Base-by-base conservation (phyloP, 2,797 vertebrate genomes). In the Myiotriccus ornatus region DNA sequence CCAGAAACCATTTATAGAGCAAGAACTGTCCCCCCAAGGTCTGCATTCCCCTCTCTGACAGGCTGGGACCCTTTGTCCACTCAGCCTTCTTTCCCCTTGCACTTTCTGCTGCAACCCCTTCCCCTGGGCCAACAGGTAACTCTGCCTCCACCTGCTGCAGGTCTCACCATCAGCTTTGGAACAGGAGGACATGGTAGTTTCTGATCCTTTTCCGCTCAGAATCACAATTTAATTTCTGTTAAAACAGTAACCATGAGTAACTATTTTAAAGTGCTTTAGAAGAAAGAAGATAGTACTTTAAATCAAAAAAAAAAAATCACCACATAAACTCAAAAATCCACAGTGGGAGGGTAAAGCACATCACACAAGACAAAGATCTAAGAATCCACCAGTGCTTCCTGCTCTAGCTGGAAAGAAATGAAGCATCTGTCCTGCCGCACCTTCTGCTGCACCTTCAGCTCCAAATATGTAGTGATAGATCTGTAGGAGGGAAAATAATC, bases 321-420 rank as follows among this genome's bases (percentile, higher is more conserved):
- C 18, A 5, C 6, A 24, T 7, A 23, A 88, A 47, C 24, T 15
- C 12, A n/a, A 57, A 93, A 91, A 75, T 21, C 37, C 41, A 75
- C 35, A 57, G 21, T 12, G 41, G 55, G 9, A 68, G 8, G 0
- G 0, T 44, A 60, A 63, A 3, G 14, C 25, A 59, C 22, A 21
- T 11, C 4, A 52, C 6, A 10, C 34, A 56, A 35, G 21, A 46
- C 57, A 60, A 81, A 19, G 34, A 53, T 4, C 2, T 3, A 67
- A 55, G 57, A 86, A 81, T 46, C 7, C 34, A 24, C 25, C 50
- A 0, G 0, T 19, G 28, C 18, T 60, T 84, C 65, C 32, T 44
- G 7, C 8, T 63, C 52, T 30, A 49, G 9, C 46, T 71, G 16
- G 23, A 68, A 75, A 89, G 62, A 87, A 86, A 49, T 11, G 7